Conservation (phyloP, 1,140 invertebrate genomes). For the Fopius arisanus region DNA sequence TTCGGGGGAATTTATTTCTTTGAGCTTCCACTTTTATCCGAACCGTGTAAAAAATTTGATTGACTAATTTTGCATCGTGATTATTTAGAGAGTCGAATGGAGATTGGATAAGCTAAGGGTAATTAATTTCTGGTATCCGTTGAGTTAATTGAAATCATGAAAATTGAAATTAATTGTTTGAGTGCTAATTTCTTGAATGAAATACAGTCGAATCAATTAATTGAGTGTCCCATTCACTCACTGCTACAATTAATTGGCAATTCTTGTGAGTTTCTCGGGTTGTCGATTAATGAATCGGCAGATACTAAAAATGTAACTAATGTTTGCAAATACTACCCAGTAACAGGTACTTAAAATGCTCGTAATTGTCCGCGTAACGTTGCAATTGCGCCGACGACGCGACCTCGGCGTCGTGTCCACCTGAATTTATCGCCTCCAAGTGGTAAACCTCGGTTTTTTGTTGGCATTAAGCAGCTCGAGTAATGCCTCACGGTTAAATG, state of each 20-base stretch:
- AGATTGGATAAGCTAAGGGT: too few relatives aligned
- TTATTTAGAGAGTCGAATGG: too few relatives aligned
- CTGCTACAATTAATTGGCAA: too few relatives aligned
- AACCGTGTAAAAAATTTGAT: neutral
- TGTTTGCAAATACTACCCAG: neutral
- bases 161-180: too few relatives aligned
- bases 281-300: neutral
- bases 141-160: too few relatives aligned
- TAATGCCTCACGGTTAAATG: constrained; percentile 23
- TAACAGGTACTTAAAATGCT: constrained; percentile 1
- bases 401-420: constrained; percentile 44
- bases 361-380: constrained; percentile 39
- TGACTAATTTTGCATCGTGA: too few relatives aligned
- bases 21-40: too few relatives aligned
- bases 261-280: neutral
- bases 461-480: neutral
- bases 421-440: constrained; percentile 48
- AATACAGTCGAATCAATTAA: too few relatives aligned
- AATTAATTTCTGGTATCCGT: too few relatives aligned
- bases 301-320: constrained; percentile 11
- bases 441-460: neutral
- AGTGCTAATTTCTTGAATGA: too few relatives aligned
- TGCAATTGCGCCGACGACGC: constrained; percentile 39
- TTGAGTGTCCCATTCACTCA: too few relatives aligned
- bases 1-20: too few relatives aligned